A percentile compares a stretch with the other conserved stretches of the same genome.
These are phyloP conservation scores for Camarhynchus parvulus DNA, from an alignment of 2,113 vertebrate genomes.

Conservation along the genomic window DNA sequence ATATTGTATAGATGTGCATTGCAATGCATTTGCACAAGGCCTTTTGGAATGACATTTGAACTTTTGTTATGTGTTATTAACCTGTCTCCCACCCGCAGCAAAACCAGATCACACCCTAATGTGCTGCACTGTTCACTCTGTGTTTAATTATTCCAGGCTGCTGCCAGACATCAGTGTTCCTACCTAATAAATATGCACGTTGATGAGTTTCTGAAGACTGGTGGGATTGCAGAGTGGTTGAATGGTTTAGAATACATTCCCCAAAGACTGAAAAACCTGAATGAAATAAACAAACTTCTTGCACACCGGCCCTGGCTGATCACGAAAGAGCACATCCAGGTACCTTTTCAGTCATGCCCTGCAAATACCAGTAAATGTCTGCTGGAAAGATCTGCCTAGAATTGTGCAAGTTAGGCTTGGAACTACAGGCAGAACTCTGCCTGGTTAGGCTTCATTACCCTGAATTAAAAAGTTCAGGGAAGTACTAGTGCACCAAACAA, in stretches of 20 bases:
- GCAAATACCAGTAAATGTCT: not conserved
- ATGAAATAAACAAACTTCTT: slow-evolving; percentile 87
- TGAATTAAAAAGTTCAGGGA: not conserved
- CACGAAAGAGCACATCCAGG: slow-evolving; percentile 88
- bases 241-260: slow-evolving; percentile 84
- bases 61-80: not conserved
- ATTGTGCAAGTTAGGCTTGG: not conserved
- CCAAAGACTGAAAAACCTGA: slow-evolving; percentile 86
- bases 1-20: not conserved
- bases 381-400: not conserved
- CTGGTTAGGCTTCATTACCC: not conserved
- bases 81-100: not conserved
- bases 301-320: slow-evolving; percentile 87
- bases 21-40: not conserved
- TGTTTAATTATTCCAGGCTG: slow-evolving; percentile 75
- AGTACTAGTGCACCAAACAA: not conserved
- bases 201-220: slow-evolving; percentile 86
- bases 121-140: not conserved
- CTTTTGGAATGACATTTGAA: not conserved
- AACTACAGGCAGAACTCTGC: not conserved
- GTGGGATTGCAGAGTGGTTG: slow-evolving; percentile 84
- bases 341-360: slow-evolving; percentile 25
- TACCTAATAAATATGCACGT: slow-evolving; percentile 88
- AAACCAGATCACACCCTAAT: not conserved
- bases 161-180: slow-evolving; percentile 85